Evolutionary conservation across 2,113 vertebrate species (phyloP), one percentile per base, ranked within the genome.

Genomic region (Ascaphus truei): DNA sequence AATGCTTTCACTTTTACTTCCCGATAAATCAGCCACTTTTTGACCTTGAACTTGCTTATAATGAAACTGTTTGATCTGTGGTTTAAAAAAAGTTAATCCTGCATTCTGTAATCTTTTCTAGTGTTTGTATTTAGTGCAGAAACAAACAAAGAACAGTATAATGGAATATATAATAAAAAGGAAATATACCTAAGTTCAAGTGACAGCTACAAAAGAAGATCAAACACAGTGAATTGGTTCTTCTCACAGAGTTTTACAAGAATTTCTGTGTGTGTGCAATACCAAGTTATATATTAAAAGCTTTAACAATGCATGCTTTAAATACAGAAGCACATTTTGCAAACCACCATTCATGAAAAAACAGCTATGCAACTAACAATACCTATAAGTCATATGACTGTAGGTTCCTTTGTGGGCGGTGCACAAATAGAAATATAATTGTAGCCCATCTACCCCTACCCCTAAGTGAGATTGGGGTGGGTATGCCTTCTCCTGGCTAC

Each of bases 1-100:
- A 52, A 41, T n/a, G 33, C 66, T 69, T 69, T 69, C 55, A 51
- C 56, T 69, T 69, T 69, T 69, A 50, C 47, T 69, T 60, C 43
- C 51, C 9, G 23, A 39, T 30, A 23, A 30, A 60, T 41, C 27
- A 29, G 31, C 41, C 2, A 37, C 29, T 36, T 16, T 45, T 16
- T 39, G 16, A 69, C 65, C 41, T 68, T 69, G 41, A 59, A 18
- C 22, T 16, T 9, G 31, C 37, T 13, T 33, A 51, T 56, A 50
- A 11, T 60, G 15, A 69, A 59, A 60, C 7, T 15, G 9, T 59
- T 68, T 59, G 53, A 58, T 59, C 41, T 10, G 13, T 9, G 13
- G 6, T n/a, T 39, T 59, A 41, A 65, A 16, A 55, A 22, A 45
- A 36, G 45, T 27, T 7, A 47, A 16, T 55, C 18, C 26, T 15